phyloP scores from a whole-genome alignment of 1,140 invertebrate species.

The Lordiphosa mommai region DNA sequence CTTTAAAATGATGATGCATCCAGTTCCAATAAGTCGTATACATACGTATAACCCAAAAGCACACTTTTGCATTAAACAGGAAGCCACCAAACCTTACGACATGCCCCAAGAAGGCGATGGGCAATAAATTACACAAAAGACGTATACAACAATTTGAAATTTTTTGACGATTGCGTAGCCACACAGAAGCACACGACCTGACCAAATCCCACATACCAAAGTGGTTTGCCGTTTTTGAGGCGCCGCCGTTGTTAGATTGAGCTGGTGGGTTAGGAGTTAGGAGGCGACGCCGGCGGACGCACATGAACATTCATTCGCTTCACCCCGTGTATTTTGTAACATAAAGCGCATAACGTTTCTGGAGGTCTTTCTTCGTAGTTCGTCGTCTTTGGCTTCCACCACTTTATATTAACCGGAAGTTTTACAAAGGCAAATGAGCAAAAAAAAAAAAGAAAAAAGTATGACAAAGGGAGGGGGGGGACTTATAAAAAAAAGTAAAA shows the following conservation, averaged over 20 bases:
- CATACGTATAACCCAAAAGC: constrained; percentile 36
- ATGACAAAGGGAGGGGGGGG: constrained; percentile 28
- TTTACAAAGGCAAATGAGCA: constrained; percentile 75
- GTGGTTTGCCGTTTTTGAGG: constrained; percentile 11
- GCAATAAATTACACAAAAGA: constrained; percentile 14
- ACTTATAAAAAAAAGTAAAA: constrained; percentile 52
- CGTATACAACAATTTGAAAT: constrained; percentile 49
- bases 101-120: constrained; percentile 49
- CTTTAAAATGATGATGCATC: constrained; percentile 38
- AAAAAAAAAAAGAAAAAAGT: constrained; percentile 41
- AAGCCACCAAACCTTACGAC: constrained; percentile 19
- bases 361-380: constrained; percentile 14
- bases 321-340: constrained; percentile 46
- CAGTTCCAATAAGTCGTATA: constrained; percentile 28
- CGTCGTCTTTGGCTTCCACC: constrained; percentile 19
- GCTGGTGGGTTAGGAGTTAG: constrained; percentile 11
- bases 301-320: constrained; percentile 51
- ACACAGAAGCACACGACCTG: constrained; percentile 4
- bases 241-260: constrained; percentile 21
- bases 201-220: constrained; percentile 8
- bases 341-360: constrained; percentile 59
- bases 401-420: constrained; percentile 65
- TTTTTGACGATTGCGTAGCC: constrained; percentile 64
- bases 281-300: constrained; percentile 52
- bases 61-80: constrained; percentile 51